Evolutionary conservation across 1,140 invertebrate species (phyloP), one percentile per base, ranked within the genome.

Genomic region (Tetragnatha versicolor): DNA sequence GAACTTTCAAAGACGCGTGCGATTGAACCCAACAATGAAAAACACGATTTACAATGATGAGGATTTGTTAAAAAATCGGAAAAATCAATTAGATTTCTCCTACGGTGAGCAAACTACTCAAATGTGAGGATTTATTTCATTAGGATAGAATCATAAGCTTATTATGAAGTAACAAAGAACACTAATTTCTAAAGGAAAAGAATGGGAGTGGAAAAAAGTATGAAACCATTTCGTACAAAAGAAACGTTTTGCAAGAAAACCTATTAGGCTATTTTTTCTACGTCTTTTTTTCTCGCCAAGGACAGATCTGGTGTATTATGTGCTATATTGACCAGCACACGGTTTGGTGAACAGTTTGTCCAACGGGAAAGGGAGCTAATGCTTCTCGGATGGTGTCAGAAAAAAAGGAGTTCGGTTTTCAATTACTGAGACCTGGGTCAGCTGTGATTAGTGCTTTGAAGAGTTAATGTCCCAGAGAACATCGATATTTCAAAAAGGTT

Each of bases 291-390:
- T 55, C 31, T n/a, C 14, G 7, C 4, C 27, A 20, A 68, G 35
- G 66, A 47, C 69, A 72, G 49, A 72, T 72, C 69, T 72, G 39
- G 35, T 39, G 51, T 72, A 72, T 72, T 72, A 72, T 72, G 69
- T 58, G 42, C 69, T 72, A 58, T 72, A 72, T 72, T 72, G 69
- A 72, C 69, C 69, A 72, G 51, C 69, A 72, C 69, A 72, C 69
- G 69, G 51, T 72, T 58, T 72, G 53, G 33, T 58, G 69, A 58
- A 22, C 68, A 53, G 68, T 53, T 35, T 29, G 68, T 9, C 17
- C 49, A 39, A 70, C 25, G 29, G 69, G 31, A 25, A 63, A 72
- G 58, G 49, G 69, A 42, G 25, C 33, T 72, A 72, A 72, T 72
- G 51, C 31, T 53, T 39, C 33, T 35, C 25, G 27, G 27, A 5